Evolutionary conservation across 2,113 vertebrate genomes (phyloP).

Genomic region (Atlantisia rogersi): DNA sequence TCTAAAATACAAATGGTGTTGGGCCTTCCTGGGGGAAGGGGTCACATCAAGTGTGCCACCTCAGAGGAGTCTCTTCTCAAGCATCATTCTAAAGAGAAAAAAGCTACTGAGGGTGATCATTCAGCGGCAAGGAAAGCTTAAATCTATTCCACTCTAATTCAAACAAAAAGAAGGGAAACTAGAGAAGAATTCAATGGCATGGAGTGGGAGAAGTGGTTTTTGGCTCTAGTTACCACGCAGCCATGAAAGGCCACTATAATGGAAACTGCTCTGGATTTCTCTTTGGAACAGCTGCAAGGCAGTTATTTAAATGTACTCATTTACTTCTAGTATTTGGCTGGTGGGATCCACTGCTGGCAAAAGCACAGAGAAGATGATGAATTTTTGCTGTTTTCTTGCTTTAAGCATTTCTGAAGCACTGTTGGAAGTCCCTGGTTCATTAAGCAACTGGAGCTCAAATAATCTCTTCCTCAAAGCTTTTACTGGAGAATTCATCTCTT

Average conservation of each 20-base stretch:
- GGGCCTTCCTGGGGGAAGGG: background rate
- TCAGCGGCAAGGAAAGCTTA: background rate
- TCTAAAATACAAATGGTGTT: background rate
- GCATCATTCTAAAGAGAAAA: background rate
- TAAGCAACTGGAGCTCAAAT: conserved; percentile 29
- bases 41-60: background rate
- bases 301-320: conserved; percentile 60
- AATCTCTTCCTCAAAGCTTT: conserved; percentile 20
- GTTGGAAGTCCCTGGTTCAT: conserved; percentile 28
- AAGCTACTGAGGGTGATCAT: background rate
- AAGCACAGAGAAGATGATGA: conserved; percentile 34
- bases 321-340: conserved; percentile 57
- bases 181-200: conserved; percentile 24
- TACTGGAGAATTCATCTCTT: background rate
- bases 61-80: background rate
- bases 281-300: conserved; percentile 53
- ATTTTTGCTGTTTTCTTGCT: conserved; percentile 33
- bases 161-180: background rate
- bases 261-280: conserved; percentile 51
- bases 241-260: conserved; percentile 26
- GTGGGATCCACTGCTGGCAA: conserved; percentile 52
- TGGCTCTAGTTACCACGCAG: conserved; percentile 1
- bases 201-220: conserved; percentile 41
- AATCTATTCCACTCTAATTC: background rate
- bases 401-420: conserved; percentile 25